phyloP scores from a whole-genome alignment of 1,140 invertebrate species.

The Dermatophagoides farinae region DNA sequence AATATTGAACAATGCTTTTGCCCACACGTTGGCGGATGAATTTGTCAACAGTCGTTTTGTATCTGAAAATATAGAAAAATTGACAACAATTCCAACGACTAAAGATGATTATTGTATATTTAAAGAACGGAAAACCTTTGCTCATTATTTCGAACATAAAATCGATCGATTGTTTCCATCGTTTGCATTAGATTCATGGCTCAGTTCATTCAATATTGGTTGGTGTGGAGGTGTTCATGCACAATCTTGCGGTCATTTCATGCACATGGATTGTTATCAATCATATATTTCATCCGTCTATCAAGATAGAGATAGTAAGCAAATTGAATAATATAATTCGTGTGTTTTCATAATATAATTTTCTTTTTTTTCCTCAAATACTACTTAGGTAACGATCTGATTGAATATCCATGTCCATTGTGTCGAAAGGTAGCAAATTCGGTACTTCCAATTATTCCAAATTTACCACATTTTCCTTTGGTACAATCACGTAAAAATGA shows the following conservation, averaged over 20 bases:
- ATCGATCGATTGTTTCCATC: slow-evolving; percentile 45
- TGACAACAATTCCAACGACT: slow-evolving; percentile 11
- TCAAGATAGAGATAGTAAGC: slow-evolving; percentile 22
- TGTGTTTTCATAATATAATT: not conserved
- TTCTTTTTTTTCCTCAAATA: not conserved
- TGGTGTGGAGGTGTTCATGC: slow-evolving; percentile 83
- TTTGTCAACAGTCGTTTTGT: not conserved
- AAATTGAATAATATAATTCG: slow-evolving; percentile 27
- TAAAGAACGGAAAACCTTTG: slow-evolving; percentile 27
- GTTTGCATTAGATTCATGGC: slow-evolving; percentile 55
- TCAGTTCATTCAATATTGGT: slow-evolving; percentile 60
- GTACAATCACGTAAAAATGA: slow-evolving; percentile 10
- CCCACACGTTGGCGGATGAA: not conserved
- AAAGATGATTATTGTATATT: slow-evolving; percentile 36
- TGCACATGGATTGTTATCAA: slow-evolving; percentile 76
- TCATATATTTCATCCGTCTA: slow-evolving; percentile 58
- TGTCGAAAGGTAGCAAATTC: slow-evolving; percentile 83
- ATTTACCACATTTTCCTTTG: slow-evolving; percentile 22
- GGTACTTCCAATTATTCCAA: slow-evolving; percentile 64
- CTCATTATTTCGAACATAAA: slow-evolving; percentile 37
- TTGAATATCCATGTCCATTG: slow-evolving; percentile 78
- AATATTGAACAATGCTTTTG: slow-evolving; percentile 16
- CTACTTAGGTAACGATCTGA: slow-evolving; percentile 1
- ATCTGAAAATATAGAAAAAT: not conserved
- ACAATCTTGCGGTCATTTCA: slow-evolving; percentile 86